Evolutionary conservation across 2,888 invertebrate species (phyloP).

Genomic region (Amphipoea oculea): DNA sequence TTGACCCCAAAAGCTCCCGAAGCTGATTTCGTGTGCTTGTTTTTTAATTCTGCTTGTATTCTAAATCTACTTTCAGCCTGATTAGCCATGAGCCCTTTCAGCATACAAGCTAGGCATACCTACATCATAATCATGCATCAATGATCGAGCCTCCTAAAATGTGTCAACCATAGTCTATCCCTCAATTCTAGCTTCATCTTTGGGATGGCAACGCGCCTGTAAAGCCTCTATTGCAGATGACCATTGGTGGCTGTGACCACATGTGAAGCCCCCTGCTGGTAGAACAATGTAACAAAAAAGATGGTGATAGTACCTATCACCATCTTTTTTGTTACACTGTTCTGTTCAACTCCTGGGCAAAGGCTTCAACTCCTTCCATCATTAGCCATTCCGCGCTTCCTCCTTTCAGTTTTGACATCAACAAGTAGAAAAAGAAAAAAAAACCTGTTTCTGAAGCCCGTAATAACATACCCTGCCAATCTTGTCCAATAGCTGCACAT

Average conservation of each 20-base stretch:
- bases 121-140: neutral
- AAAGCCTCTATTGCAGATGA: neutral
- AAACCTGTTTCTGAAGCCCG: neutral
- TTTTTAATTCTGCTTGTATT: slow-evolving; percentile 2
- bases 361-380: neutral
- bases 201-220: neutral
- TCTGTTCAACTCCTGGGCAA: neutral
- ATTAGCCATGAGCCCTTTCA: neutral
- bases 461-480: slow-evolving; percentile 95
- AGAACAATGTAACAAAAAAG: too few relatives aligned
- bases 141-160: neutral
- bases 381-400: neutral
- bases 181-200: neutral
- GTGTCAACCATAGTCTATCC: neutral
- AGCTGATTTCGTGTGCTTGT: slow-evolving; percentile 8
- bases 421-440: neutral
- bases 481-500: slow-evolving; percentile 97
- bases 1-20: slow-evolving; percentile 32
- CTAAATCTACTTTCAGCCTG: neutral
- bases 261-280: too few relatives aligned
- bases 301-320: too few relatives aligned
- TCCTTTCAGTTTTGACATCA: neutral
- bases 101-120: neutral
- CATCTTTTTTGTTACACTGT: too few relatives aligned
- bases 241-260: too few relatives aligned